phyloP scores from a whole-genome alignment of 2,888 invertebrate genomes.

The Harpagoxenus sublaevis region DNA sequence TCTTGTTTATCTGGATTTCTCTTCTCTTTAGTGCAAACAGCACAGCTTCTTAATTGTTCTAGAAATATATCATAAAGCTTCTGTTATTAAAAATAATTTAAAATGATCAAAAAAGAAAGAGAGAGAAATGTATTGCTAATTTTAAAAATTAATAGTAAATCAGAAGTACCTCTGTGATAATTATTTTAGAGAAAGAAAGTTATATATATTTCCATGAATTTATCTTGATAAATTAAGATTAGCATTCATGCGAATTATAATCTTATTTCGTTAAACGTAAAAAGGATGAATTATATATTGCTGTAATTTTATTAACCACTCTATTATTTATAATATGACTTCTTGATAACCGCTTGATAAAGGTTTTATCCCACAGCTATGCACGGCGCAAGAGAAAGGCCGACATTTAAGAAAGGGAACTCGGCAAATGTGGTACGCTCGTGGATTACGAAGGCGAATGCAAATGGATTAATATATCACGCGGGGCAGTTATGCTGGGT shows the following conservation, averaged over 20 bases:
- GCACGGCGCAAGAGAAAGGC: slow-evolving; percentile 34
- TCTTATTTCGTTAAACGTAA: background rate
- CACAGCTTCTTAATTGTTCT: background rate
- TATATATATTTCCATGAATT: background rate
- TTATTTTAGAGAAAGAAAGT: background rate
- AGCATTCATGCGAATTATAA: background rate
- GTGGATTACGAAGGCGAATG: slow-evolving; percentile 40
- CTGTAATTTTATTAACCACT: background rate
- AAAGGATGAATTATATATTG: background rate
- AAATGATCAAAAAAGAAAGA: background rate
- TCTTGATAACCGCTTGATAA: slow-evolving; percentile 45
- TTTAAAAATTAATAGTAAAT: background rate
- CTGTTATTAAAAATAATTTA: background rate
- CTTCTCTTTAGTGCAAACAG: background rate
- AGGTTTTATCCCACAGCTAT: slow-evolving; percentile 24
- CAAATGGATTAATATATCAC: slow-evolving; percentile 59
- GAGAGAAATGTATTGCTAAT: background rate
- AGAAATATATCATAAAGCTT: background rate
- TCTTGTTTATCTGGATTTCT: slow-evolving; percentile 9
- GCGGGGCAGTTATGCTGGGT: slow-evolving; percentile 47
- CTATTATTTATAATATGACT: slow-evolving; percentile 29
- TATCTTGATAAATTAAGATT: slow-evolving; percentile 3
- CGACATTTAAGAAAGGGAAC: slow-evolving; percentile 50
- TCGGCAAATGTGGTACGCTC: slow-evolving; percentile 47
- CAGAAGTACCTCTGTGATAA: background rate